Percentiles rank a stretch among this genome's conserved stretches.
phyloP scores from a whole-genome alignment of 2,797 vertebrate species.

The Microctenopoma lineatum region DNA sequence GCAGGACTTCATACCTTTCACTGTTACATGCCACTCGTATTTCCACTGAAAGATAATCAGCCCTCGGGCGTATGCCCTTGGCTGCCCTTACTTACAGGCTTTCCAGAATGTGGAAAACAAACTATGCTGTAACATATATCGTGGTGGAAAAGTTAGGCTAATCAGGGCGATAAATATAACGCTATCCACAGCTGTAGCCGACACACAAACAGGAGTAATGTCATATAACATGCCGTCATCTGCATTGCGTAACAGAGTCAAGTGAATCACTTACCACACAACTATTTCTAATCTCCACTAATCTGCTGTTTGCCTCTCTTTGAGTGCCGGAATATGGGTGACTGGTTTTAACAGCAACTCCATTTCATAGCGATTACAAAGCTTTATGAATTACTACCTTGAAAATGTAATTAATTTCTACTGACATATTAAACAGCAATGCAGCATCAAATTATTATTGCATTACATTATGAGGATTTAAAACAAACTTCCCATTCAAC shows the following conservation, averaged over 20 bases:
- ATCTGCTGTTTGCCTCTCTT: slow-evolving; percentile 64
- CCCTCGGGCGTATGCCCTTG: slow-evolving; percentile 27
- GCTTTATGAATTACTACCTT: slow-evolving; percentile 7
- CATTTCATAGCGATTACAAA: slow-evolving; percentile 28
- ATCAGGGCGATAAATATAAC: slow-evolving; percentile 55
- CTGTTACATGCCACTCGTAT: slow-evolving; percentile 18
- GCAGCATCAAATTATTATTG: slow-evolving; percentile 5
- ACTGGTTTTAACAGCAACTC: slow-evolving; percentile 53
- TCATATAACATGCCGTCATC: slow-evolving; percentile 63
- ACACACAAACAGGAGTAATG: slow-evolving; percentile 62
- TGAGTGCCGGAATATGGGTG: slow-evolving; percentile 60
- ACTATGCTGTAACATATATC: slow-evolving; percentile 23
- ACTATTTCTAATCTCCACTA: slow-evolving; percentile 75
- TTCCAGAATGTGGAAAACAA: slow-evolving; percentile 37
- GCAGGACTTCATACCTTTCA: slow-evolving; percentile 48
- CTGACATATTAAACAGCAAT: neutral
- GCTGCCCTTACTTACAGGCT: slow-evolving; percentile 16
- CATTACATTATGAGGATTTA: neutral
- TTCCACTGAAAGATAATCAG: slow-evolving; percentile 45
- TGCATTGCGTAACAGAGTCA: slow-evolving; percentile 74
- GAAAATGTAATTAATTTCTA: slow-evolving; percentile 13
- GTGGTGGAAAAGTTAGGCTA: slow-evolving; percentile 35
- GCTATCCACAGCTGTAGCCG: slow-evolving; percentile 42
- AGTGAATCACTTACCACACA: slow-evolving; percentile 79
- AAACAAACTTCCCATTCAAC: too few relatives aligned